Conservation (phyloP, 2,113 vertebrate species). For the Sisor rabdophorus region DNA sequence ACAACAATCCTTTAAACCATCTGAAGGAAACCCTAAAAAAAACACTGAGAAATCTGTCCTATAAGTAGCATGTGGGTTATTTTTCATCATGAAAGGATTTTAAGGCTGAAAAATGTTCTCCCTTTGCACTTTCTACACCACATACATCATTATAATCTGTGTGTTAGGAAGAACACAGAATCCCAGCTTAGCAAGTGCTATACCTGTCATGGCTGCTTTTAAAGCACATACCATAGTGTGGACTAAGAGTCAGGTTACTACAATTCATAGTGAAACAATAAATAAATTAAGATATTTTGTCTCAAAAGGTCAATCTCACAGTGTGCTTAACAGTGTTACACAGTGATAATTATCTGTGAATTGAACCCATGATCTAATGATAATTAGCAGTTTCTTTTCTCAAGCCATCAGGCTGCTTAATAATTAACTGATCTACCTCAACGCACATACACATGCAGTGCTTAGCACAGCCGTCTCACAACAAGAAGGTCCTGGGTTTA, state of each 20-base stretch:
- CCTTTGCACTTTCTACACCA: slow-evolving; percentile 40
- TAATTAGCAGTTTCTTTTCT: too few relatives aligned
- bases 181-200: slow-evolving; percentile 50
- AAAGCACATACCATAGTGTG: slow-evolving; percentile 37
- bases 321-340: not conserved
- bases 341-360: not conserved
- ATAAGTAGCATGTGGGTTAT: not conserved
- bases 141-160: slow-evolving; percentile 42
- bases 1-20: not conserved
- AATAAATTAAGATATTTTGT: not conserved
- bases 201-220: slow-evolving; percentile 56
- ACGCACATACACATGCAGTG: too few relatives aligned
- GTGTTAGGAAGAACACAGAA: slow-evolving; percentile 51
- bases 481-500: too few relatives aligned
- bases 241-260: slow-evolving; percentile 22
- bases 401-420: too few relatives aligned
- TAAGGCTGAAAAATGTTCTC: slow-evolving; percentile 19
- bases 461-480: too few relatives aligned
- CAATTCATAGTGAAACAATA: not conserved
- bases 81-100: not conserved
- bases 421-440: not conserved
- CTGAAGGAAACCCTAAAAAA: not conserved
- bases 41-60: slow-evolving; percentile 18
- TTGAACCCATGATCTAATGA: not conserved
- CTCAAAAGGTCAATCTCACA: not conserved